phyloP scores from a whole-genome alignment of 2,888 invertebrate genomes.

The Ennomos quercinarius region DNA sequence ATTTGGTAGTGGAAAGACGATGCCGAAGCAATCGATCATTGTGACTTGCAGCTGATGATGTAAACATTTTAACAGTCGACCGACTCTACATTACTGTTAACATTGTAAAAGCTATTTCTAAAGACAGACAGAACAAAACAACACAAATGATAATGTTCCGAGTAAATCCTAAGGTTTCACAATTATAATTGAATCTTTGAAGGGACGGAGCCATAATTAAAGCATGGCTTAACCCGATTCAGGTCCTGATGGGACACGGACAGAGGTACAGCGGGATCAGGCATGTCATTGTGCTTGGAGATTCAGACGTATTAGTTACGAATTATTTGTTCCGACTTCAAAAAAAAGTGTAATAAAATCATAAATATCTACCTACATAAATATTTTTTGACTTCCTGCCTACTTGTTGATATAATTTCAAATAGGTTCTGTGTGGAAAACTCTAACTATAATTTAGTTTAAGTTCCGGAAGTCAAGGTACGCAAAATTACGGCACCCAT shows the following conservation, averaged over 20 bases:
- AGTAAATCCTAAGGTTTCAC: constrained; percentile 52
- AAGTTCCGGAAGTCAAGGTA: too few relatives aligned
- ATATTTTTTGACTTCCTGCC: too few relatives aligned
- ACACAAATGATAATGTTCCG: constrained; percentile 50
- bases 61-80: background rate
- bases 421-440: too few relatives aligned
- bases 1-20: too few relatives aligned
- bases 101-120: too few relatives aligned
- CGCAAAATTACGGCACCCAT: too few relatives aligned
- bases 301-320: constrained; percentile 19
- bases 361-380: too few relatives aligned
- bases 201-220: constrained; percentile 64
- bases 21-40: too few relatives aligned
- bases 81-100: background rate
- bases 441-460: too few relatives aligned
- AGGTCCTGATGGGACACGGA: constrained; percentile 33
- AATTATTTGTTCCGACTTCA: background rate
- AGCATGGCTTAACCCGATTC: constrained; percentile 51
- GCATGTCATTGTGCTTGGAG: constrained; percentile 8
- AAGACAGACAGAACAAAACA: constrained; percentile 11
- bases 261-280: constrained; percentile 15
- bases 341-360: too few relatives aligned
- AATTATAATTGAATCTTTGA: constrained; percentile 73
- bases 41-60: too few relatives aligned
- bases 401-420: too few relatives aligned